Evolutionary conservation across 37 sponge, comb jelly and placozoan species (phyloP), one percentile per base, ranked within the genome.

Genomic region (Dysidea cf. avara): DNA sequence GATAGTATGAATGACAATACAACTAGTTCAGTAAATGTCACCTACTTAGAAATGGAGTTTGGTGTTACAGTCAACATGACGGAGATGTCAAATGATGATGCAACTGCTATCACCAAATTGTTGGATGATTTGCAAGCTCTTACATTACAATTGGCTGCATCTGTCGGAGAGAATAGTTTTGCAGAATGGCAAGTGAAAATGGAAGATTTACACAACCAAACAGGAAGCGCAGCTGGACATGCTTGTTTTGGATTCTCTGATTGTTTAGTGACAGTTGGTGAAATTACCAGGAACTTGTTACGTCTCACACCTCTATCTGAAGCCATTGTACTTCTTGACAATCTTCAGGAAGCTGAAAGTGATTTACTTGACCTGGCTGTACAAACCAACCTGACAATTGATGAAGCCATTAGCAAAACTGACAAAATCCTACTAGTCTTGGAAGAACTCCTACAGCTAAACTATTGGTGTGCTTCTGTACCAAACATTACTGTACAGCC

Each of bases 401-500:
- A 24, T 26, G 54, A 51, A 33, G 70, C 70, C 14, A 26, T 43
- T 30, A 18, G 20, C 20, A 51, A 51, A 24, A 51, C 51, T 24
- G 21, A 28, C 28, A 16, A 20, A 7, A 51, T 51, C 2, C 32
- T 28, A 25, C 2, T 18, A 51, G 28, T 69, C 12, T 17, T 69
- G 5, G 70, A 51, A 43, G 54, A 69, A 22, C 11, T 51, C 11
- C 7, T 13, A 20, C 53, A 69, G 32, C 53, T 50, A 2, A 69
- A 69, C 54, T 69, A 69, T 34, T 69, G 70, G 70, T 69, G 70
- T 69, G 70, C 70, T 29, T 53, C 26, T 22, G 36, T 53, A 36
- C 70, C 70, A 28, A 69, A 69, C 54, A 69, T 69, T 30, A 51
- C 55, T 25, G 24, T 18, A 5, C 28, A 25, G 16, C 49, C 70